Evolutionary conservation across 2,113 vertebrate genomes (phyloP), one percentile per base, ranked within the genome.

Genomic region (Amblyornis subalaris): DNA sequence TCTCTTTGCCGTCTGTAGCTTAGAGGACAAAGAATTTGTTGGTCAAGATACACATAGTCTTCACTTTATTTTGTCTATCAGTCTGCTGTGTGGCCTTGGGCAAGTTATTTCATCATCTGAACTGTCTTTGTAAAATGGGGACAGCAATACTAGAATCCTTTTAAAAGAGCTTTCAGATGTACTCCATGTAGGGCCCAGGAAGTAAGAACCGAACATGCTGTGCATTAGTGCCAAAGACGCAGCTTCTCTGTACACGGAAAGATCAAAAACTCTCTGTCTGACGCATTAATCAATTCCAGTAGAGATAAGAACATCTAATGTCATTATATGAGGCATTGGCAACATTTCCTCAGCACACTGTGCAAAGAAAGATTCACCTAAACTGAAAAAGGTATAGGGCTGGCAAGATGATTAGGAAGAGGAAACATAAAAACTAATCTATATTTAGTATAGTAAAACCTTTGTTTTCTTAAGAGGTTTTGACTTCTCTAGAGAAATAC

Each of bases 281-380:
- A 91, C 0, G 0, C 54, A 73, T 50, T 42, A 75, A 85, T 82
- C 62, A 76, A 29, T 79, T 85, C 50, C 54, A 54, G 45, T 22
- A 76, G 81, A 79, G 85, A 88, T 91, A 94, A 93, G 70, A 95
- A 82, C 45, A 53, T 40, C 53, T 94, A 88, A 88, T 90, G 50
- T 76, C 15, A 70, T 91, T 93, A 89, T 42, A 66, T 9, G 61
- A 76, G 58, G 20, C 65, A 85, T 9, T 87, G 73, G 40, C 58
- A 64, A 72, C 4, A 8, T 75, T 67, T 75, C 12, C 24, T 4
- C 81, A 93, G 77, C n/a, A 53, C 15, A 10, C 18, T 40, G 9
- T 25, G 13, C 53, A 60, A 64, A 29, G 25, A 74, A 95, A 69
- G 6, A 33, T 60, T 60, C 25, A 53, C n/a, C 40, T 65, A n/a